Percentiles rank a stretch among this genome's conserved stretches.
Conservation (phyloP, 2,888 invertebrate genomes). For the Polydrusus cervinus region DNA sequence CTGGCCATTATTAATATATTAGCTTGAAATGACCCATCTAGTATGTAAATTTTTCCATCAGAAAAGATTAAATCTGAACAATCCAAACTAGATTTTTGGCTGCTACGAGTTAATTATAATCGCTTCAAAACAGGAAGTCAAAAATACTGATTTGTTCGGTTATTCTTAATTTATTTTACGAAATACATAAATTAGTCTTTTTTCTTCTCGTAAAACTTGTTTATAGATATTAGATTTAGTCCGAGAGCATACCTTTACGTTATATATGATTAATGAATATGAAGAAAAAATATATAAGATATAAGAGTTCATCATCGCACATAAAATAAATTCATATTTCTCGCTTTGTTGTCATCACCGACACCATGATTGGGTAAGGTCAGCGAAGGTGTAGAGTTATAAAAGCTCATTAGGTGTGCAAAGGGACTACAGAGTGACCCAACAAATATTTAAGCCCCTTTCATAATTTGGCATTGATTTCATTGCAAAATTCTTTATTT, state of each 20-base stretch:
- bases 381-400: too few relatives aligned
- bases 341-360: too few relatives aligned
- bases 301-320: too few relatives aligned
- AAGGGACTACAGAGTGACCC: too few relatives aligned
- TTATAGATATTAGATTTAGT: constrained; percentile 30
- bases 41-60: constrained; percentile 23
- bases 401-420: too few relatives aligned
- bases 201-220: constrained; percentile 30
- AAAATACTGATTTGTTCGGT: constrained; percentile 40
- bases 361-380: too few relatives aligned
- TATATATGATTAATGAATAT: too few relatives aligned
- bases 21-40: not conserved
- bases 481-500: too few relatives aligned
- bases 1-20: not conserved
- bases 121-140: constrained; percentile 42
- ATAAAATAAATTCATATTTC: too few relatives aligned
- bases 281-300: too few relatives aligned
- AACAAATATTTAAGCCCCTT: too few relatives aligned
- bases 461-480: too few relatives aligned
- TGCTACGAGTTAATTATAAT: constrained; percentile 29
- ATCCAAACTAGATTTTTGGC: constrained; percentile 25
- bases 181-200: constrained; percentile 29
- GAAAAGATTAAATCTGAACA: constrained; percentile 33
- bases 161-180: constrained; percentile 41
- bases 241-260: not conserved